A percentile compares a stretch with the other conserved stretches of the same genome.
phyloP scores from a whole-genome alignment of 2,113 vertebrate genomes.

The Carollia perspicillata region DNA sequence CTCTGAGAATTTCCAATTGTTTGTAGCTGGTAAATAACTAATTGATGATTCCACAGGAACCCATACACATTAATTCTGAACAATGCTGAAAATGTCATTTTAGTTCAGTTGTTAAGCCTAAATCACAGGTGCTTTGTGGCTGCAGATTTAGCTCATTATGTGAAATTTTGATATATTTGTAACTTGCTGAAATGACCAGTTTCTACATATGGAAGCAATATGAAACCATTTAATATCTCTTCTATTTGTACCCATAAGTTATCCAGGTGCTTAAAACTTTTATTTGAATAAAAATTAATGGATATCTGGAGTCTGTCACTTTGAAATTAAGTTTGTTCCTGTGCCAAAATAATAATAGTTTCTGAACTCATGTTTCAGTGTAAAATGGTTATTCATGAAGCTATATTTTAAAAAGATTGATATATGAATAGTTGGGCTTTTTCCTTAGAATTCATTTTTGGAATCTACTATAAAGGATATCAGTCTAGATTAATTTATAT shows the following conservation, averaged over 20 bases:
- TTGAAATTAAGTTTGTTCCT: constrained; percentile 53
- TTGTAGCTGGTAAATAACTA: constrained; percentile 28
- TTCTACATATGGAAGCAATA: neutral
- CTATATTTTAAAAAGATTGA: constrained; percentile 44
- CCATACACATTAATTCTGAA: constrained; percentile 2
- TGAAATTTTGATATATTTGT: constrained; percentile 20
- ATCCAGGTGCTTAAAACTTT: constrained; percentile 45
- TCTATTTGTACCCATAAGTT: constrained; percentile 26
- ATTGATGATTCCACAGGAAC: neutral
- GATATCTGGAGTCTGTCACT: neutral
- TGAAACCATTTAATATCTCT: neutral
- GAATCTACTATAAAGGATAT: constrained; percentile 54
- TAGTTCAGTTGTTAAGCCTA: neutral
- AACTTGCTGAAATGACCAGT: constrained; percentile 44
- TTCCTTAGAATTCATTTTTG: constrained; percentile 60
- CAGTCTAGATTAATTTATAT: constrained; percentile 62
- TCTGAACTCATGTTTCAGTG: constrained; percentile 44
- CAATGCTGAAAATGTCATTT: neutral
- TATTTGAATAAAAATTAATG: constrained; percentile 43
- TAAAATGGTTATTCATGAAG: constrained; percentile 39
- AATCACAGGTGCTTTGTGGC: neutral
- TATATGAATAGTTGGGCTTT: constrained; percentile 55
- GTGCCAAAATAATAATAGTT: constrained; percentile 53
- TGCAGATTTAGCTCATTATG: neutral
- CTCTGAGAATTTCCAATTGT: neutral